Conservation (phyloP, 1,140 invertebrate species). For the Anoplophora glabripennis region DNA sequence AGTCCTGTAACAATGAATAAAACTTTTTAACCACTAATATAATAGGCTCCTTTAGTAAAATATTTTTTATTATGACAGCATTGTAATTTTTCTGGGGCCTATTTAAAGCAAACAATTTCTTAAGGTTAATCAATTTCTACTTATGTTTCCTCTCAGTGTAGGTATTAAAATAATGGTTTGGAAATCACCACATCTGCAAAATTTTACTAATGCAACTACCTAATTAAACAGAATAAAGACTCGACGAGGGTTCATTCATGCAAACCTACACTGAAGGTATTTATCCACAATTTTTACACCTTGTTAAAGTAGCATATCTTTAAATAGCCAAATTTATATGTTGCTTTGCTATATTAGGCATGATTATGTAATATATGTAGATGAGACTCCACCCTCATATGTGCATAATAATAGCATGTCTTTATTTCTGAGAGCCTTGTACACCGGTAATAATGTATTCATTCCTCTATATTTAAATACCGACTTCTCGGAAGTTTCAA, state of each 20-base stretch:
- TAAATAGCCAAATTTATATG: neutral
- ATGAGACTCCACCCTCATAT: constrained; percentile 1
- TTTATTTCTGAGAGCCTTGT: neutral
- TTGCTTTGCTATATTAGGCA: neutral
- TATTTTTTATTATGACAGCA: too few relatives aligned
- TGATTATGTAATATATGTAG: neutral
- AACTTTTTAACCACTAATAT: too few relatives aligned
- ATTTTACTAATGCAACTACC: too few relatives aligned
- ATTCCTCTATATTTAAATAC: constrained; percentile 26
- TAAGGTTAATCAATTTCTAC: too few relatives aligned
- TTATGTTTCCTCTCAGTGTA: too few relatives aligned
- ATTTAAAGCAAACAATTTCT: too few relatives aligned
- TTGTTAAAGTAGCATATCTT: neutral
- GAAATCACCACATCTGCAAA: too few relatives aligned
- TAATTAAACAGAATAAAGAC: too few relatives aligned
- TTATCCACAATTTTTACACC: neutral
- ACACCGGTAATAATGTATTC: constrained; percentile 21
- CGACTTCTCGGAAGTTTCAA: constrained; percentile 22
- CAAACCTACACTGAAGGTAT: neutral
- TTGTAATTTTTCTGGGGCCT: too few relatives aligned
- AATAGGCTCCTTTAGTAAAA: too few relatives aligned
- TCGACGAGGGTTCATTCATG: neutral
- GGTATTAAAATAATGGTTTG: too few relatives aligned
- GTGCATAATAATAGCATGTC: neutral
- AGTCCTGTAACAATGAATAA: too few relatives aligned